A percentile compares a stretch with the other conserved stretches of the same genome.
Evolutionary conservation across 2,888 invertebrate species (phyloP).

Genomic region (Eupsilia transversa): DNA sequence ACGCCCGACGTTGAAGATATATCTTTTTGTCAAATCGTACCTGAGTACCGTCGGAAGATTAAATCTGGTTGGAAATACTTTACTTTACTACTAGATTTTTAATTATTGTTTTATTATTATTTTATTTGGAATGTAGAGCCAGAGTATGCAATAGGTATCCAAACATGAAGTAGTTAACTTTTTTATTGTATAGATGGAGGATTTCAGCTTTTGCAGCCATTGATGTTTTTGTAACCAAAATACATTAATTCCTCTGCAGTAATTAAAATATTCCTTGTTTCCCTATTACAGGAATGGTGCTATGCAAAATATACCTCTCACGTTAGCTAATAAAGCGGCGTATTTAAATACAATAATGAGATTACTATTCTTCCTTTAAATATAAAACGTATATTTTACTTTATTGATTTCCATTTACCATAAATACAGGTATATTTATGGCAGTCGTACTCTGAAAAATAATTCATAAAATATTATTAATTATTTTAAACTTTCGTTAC

Average conservation of each 20-base stretch:
- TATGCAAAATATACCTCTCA: neutral
- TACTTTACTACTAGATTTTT: too few relatives aligned
- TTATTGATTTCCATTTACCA: neutral
- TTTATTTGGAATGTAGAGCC: constrained; percentile 10
- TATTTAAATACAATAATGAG: neutral
- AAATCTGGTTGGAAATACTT: constrained; percentile 40
- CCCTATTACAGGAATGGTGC: too few relatives aligned
- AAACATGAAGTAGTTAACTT: neutral
- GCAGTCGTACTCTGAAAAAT: neutral
- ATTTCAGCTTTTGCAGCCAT: too few relatives aligned
- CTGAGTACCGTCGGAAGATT: constrained; percentile 81
- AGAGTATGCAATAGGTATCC: neutral
- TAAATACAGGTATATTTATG: neutral
- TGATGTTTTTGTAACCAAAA: neutral
- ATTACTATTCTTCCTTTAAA: neutral
- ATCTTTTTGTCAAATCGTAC: constrained; percentile 89
- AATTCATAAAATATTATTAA: constrained; percentile 1
- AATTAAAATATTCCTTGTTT: neutral
- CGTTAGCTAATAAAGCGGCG: neutral
- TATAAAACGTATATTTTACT: neutral
- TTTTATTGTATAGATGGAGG: neutral
- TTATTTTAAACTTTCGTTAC: constrained; percentile 64
- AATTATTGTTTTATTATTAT: neutral
- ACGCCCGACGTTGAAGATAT: constrained; percentile 85
- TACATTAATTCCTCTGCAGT: neutral